These are phyloP conservation scores for Dicranocentrus wangi DNA, from an alignment of 2,888 invertebrate genomes.

Conservation along the genomic window DNA sequence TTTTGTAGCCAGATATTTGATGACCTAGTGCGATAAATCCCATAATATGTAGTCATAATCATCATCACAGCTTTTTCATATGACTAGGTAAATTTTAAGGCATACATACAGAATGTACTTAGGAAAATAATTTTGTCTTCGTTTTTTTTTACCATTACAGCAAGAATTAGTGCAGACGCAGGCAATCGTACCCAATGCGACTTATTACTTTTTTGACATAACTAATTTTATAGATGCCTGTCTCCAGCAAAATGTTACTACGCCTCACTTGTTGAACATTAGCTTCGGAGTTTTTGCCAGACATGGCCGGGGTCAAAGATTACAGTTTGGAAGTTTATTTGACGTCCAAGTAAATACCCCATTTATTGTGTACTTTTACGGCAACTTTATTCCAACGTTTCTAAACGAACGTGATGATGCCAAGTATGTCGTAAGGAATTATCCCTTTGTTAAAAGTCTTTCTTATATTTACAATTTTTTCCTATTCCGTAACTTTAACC, in stretches of 20 bases:
- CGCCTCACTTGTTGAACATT: conserved; percentile 33
- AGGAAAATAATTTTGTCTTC: too few species aligned
- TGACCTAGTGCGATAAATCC: too few species aligned
- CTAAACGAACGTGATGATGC: neutral
- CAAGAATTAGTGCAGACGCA: conserved; percentile 26
- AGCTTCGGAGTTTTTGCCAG: conserved; percentile 24
- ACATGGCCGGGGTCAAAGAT: neutral
- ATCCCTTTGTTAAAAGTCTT: too few species aligned
- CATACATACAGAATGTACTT: neutral
- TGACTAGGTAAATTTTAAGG: neutral
- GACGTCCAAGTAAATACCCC: conserved; percentile 65
- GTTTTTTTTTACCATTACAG: too few species aligned
- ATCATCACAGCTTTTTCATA: too few species aligned
- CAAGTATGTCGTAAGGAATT: neutral
- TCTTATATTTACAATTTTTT: too few species aligned
- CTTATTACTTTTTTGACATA: conserved; percentile 37
- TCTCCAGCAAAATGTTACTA: neutral
- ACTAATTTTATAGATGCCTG: conserved; percentile 26
- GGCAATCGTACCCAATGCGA: neutral
- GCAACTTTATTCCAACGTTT: conserved; percentile 18
- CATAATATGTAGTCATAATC: too few species aligned
- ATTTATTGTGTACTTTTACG: conserved; percentile 44
- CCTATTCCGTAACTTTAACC: too few species aligned
- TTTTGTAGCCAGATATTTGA: too few species aligned
- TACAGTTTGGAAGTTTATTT: conserved; percentile 39